Conservation (phyloP, 2,113 vertebrate genomes). For the Xenus cinereus region DNA sequence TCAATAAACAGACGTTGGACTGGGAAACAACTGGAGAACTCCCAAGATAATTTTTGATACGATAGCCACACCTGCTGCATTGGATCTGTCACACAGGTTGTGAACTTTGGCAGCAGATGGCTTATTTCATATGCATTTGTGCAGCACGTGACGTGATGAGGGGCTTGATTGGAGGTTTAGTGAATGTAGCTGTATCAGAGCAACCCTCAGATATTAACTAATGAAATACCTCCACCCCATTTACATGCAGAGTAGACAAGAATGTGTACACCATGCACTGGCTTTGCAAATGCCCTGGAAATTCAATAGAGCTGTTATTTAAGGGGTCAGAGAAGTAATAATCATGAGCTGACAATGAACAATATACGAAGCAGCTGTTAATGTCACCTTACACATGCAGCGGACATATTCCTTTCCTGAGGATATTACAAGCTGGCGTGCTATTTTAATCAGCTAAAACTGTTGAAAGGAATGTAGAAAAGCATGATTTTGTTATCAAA, state of each 20-base stretch:
- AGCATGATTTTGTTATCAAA: constrained; percentile 8
- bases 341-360: not conserved
- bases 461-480: not conserved
- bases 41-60: not conserved
- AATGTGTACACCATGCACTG: fast-evolving
- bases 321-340: not conserved
- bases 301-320: not conserved
- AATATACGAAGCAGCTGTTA: not conserved
- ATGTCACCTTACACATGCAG: not conserved
- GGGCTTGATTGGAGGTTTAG: not conserved
- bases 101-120: not conserved
- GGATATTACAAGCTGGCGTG: not conserved
- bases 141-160: not conserved
- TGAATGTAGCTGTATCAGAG: not conserved
- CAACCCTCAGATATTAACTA: not conserved
- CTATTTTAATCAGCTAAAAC: constrained; percentile 22
- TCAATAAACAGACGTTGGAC: not conserved
- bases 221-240: not conserved
- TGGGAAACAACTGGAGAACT: not conserved
- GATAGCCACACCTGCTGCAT: not conserved
- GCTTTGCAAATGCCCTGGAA: constrained; percentile 3
- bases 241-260: not conserved
- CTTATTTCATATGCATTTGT: not conserved
- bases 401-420: not conserved
- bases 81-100: not conserved